Evolutionary conservation across 2,888 invertebrate species (phyloP), one percentile per base, ranked within the genome.

Genomic region (Microplitis manilae): DNA sequence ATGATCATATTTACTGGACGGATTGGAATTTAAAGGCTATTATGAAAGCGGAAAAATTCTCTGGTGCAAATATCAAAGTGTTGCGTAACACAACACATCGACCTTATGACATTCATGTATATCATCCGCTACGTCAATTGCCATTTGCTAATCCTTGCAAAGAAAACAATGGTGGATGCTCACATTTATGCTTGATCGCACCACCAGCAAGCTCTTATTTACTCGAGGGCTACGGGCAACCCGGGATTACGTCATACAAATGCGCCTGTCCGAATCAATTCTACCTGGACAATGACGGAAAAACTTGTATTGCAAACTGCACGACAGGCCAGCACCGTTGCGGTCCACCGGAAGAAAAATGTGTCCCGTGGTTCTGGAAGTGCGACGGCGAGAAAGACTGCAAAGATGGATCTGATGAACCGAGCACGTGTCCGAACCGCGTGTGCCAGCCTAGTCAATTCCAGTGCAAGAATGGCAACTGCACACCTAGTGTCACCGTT

Each of bases 1-100:
- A 98, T 86, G 98, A 98, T 85, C 94, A 93, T 84, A 92, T 96
- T 20, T 99, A 95, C 91, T 99, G 98, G 98, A 97, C 98, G 0
- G 99, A 99, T 89, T 99, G 99, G 99, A 99, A 99, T 89, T 91
- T 97, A 71, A 98, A 98, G 89, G 96, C 96, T 0, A 96, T 99
- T 74, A 94, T 95, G 82, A 93, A 95, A 83, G 98, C 98, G 0
- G 95, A 98, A 86, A 99, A 99, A 90, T 98, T 96, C 89, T 96
- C 95, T 0, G 96, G 96, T 39, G 93, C 93, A 81, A 93, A 95
- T 83, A 91, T 95, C 74, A 93, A 92, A 71, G 91, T 95, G 1
- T 90, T 98, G 1, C 91, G 97, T 73, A 98, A 98, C 85, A 97
- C 97, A 0, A 98, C 98, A 0, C 98, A 98, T 88, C 93, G 98